phyloP scores from a whole-genome alignment of 2,888 invertebrate genomes.

The Thecocarcelia acutangulata region DNA sequence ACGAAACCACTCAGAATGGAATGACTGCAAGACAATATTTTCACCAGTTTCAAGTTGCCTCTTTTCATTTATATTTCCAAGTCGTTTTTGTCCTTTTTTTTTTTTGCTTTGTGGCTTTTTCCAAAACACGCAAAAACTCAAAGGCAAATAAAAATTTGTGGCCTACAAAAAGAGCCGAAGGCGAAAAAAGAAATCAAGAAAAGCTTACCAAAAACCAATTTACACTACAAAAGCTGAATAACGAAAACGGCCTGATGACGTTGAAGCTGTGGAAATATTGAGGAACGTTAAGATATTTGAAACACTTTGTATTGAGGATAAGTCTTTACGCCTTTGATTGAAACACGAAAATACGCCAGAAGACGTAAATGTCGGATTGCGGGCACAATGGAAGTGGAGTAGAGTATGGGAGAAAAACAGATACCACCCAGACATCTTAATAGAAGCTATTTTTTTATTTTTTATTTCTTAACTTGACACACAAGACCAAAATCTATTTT shows the following conservation, averaged over 20 bases:
- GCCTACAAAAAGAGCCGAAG: neutral
- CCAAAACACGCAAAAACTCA: conserved; percentile 12
- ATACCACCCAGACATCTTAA: too few relatives aligned
- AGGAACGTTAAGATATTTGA: conserved; percentile 41
- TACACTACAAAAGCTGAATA: neutral
- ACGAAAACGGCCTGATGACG: neutral
- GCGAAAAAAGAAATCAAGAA: neutral
- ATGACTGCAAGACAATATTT: conserved; percentile 12
- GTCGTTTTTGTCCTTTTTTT: too few relatives aligned
- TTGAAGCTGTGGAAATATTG: conserved; percentile 5
- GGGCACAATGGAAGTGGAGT: too few relatives aligned
- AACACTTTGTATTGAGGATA: conserved; percentile 46
- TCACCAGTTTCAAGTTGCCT: conserved; percentile 6
- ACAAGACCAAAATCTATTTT: too few relatives aligned
- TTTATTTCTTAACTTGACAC: too few relatives aligned
- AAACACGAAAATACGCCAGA: neutral
- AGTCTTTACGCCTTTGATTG: conserved; percentile 24
- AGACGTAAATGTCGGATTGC: neutral
- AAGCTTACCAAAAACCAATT: conserved; percentile 3
- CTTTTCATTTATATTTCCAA: conserved; percentile 3
- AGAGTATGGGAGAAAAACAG: too few relatives aligned
- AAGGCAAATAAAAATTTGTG: conserved; percentile 24
- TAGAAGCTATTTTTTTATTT: too few relatives aligned
- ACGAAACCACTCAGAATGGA: neutral
- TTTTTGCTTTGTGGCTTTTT: conserved; percentile 12